Conservation (phyloP, 2,888 invertebrate species). For the Ectropis crepuscularia region DNA sequence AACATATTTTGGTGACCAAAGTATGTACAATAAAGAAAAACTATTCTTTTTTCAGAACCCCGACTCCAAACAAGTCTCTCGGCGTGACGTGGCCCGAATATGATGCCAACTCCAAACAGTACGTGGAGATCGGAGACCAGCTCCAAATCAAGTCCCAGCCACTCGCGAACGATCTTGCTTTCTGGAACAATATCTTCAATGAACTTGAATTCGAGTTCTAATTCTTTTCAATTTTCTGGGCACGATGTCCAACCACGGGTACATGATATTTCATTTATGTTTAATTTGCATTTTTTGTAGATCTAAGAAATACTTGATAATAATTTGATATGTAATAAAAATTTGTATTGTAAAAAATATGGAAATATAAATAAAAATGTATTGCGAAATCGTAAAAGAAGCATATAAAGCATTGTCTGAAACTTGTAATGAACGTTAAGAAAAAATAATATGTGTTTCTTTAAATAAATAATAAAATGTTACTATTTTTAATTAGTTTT, state of each 20-base stretch:
- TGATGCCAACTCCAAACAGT: constrained; percentile 31
- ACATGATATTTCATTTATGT: too few relatives aligned
- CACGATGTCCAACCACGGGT: not conserved
- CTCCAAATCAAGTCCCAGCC: constrained; percentile 44
- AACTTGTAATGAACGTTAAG: too few relatives aligned
- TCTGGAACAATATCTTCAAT: constrained; percentile 58
- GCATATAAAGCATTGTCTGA: too few relatives aligned
- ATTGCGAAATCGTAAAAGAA: too few relatives aligned
- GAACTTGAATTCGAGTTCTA: constrained; percentile 41
- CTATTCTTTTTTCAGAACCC: constrained; percentile 52
- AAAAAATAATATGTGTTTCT: too few relatives aligned
- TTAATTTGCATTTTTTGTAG: too few relatives aligned
- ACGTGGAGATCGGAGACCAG: constrained; percentile 54
- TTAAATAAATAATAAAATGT: not conserved
- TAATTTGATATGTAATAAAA: too few relatives aligned
- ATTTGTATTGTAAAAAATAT: too few relatives aligned
- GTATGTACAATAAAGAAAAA: not conserved
- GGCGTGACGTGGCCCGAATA: constrained; percentile 54
- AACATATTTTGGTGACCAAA: too few relatives aligned
- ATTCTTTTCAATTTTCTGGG: not conserved
- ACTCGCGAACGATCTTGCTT: constrained; percentile 43
- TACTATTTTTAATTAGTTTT: too few relatives aligned
- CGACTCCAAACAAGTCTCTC: constrained; percentile 55
- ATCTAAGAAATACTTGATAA: too few relatives aligned
- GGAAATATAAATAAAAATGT: too few relatives aligned